Evolutionary conservation across 2,797 vertebrate species (phyloP).

Genomic region (Falco cherrug): DNA sequence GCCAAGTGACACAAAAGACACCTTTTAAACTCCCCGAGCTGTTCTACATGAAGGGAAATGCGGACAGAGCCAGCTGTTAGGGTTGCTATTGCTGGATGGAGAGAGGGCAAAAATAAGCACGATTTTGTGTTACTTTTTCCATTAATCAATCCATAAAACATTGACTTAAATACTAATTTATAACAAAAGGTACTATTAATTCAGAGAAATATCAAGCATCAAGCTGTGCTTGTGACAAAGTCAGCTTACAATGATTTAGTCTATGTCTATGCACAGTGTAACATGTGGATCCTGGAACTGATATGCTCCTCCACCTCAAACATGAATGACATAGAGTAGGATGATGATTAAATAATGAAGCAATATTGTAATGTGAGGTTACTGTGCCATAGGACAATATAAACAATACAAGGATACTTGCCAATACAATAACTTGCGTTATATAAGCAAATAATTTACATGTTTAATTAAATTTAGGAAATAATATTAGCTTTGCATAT

Average conservation of each 20-base stretch:
- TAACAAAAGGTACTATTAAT: neutral
- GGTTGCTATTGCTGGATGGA: neutral
- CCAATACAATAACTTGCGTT: neutral
- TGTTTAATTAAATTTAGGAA: neutral
- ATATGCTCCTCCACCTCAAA: neutral
- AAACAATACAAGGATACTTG: neutral
- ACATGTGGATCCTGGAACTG: neutral
- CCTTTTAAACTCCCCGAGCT: neutral
- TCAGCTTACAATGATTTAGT: neutral
- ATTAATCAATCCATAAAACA: neutral
- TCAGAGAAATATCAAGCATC: neutral
- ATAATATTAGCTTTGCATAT: neutral
- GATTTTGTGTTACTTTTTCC: neutral
- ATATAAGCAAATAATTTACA: neutral
- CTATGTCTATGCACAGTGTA: neutral
- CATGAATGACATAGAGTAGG: neutral
- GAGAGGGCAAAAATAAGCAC: neutral
- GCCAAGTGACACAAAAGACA: neutral
- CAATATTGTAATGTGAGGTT: neutral
- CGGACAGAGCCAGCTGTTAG: neutral
- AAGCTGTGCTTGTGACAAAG: neutral
- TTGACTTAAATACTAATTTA: neutral
- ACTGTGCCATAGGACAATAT: neutral
- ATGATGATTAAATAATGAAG: neutral
- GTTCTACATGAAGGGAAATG: neutral